Percentiles rank a stretch among this genome's conserved stretches.
Conservation (phyloP, 2,797 vertebrate genomes). For the Poeciliopsis paucimaculata region DNA sequence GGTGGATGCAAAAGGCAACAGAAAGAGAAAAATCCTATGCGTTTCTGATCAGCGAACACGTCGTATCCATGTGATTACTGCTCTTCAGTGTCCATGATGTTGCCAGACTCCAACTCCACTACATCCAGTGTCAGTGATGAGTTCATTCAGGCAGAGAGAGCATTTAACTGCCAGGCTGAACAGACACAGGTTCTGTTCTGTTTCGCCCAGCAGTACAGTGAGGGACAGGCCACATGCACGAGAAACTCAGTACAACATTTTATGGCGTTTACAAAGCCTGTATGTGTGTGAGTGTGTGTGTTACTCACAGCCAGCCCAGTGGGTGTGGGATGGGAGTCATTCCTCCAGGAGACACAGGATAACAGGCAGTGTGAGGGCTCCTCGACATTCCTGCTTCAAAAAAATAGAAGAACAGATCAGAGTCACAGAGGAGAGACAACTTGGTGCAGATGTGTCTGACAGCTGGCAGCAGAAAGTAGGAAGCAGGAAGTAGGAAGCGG, state of each 20-base stretch:
- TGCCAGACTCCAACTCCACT: background rate
- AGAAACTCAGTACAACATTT: background rate
- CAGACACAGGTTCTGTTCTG: background rate
- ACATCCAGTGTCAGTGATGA: background rate
- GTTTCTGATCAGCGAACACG: background rate
- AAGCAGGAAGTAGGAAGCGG: too few relatives aligned
- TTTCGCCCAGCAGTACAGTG: background rate
- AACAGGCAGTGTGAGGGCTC: conserved; percentile 85
- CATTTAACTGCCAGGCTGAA: background rate
- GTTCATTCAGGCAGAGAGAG: background rate
- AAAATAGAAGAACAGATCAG: conserved; percentile 6
- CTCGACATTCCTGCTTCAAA: conserved; percentile 83
- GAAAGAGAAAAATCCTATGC: background rate
- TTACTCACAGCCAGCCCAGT: conserved; percentile 86
- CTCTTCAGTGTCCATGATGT: background rate
- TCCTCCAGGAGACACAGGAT: conserved; percentile 87
- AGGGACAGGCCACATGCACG: background rate
- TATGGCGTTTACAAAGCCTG: background rate
- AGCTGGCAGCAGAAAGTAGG: background rate
- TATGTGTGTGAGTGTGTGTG: background rate
- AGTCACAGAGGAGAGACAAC: background rate
- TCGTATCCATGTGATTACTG: background rate
- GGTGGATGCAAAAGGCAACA: background rate
- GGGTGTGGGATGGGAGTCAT: conserved; percentile 88
- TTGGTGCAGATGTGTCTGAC: background rate